Evolutionary conservation across 2,888 invertebrate genomes (phyloP), one percentile per base, ranked within the genome.

Genomic region (Cosmorhoe ocellata): DNA sequence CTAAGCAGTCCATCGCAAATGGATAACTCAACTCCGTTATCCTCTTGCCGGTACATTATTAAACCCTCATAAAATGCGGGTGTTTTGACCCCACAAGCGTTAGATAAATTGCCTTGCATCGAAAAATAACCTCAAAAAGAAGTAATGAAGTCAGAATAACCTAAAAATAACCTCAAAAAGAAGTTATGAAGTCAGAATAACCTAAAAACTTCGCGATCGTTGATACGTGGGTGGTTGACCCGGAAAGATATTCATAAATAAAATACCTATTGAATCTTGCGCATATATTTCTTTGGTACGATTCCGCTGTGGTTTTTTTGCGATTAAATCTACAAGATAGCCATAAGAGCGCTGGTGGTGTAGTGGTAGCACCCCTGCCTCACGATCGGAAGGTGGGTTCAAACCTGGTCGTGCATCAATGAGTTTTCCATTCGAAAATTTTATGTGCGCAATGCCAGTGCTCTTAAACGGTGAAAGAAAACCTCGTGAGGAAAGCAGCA

Each of bases 21-120:
- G 38, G 26, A 45, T 41, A 48, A 26, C 41, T 33, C 38, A 37
- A 39, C 18, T 41, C 44, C 44, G 61, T 68, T 66, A 52, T 59
- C 58, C 47, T 37, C 57, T 39, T 57, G 56, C 47, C 56, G 49
- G 70, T 73, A 66, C 73, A 61, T 67, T 67, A 68, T 67, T 67
- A 68, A 70, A 59, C 47, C 48, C 53, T 63, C 69, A 67, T 63
- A 67, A 66, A 66, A 57, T 68, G 71, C 67, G 73, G 69, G 74
- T 70, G 69, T 76, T 69, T 78, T 71, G 77, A 77, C 75, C 76
- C 41, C 56, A 39, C 38, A 18, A 31, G 26, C 33, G 10, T n/a
- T 69, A 64, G 66, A 67, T 76, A 77, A 80, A 76, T 76, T 78
- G 68, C 68, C 71, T n/a, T 68, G 66, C 43, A 42, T 12, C 31